phyloP scores from a whole-genome alignment of 2,113 vertebrate genomes.

The Leptobrachium ailaonicum region DNA sequence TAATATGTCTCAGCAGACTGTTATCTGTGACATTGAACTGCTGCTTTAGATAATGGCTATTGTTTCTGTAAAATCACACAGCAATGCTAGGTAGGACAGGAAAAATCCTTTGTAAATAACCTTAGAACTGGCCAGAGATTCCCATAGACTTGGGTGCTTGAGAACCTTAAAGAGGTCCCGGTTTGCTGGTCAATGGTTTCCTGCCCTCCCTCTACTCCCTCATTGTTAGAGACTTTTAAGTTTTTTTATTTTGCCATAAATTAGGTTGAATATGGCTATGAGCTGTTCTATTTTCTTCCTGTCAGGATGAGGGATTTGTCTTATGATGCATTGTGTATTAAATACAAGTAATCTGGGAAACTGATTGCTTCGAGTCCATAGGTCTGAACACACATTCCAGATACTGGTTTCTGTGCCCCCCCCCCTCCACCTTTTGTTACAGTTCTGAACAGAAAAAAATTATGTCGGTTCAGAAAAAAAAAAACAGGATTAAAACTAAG shows the following conservation, averaged over 20 bases:
- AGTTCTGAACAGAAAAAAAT: slow-evolving; percentile 71
- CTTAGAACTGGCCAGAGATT: slow-evolving; percentile 76
- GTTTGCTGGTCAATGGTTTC: slow-evolving; percentile 84
- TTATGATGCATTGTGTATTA: slow-evolving; percentile 99
- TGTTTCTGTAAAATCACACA: slow-evolving; percentile 77
- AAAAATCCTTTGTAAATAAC: slow-evolving; percentile 88
- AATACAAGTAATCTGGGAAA: slow-evolving; percentile 98
- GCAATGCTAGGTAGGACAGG: slow-evolving; percentile 79
- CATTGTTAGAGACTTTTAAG: slow-evolving; percentile 83
- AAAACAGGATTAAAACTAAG: too few relatives aligned
- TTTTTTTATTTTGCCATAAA: slow-evolving; percentile 99
- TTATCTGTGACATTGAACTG: slow-evolving; percentile 94
- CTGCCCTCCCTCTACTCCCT: slow-evolving; percentile 83
- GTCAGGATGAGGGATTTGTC: slow-evolving; percentile 99
- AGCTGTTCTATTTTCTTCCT: slow-evolving; percentile 99
- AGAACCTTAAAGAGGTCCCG: slow-evolving; percentile 77
- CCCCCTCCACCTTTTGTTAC: slow-evolving; percentile 49
- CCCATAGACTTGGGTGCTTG: slow-evolving; percentile 79
- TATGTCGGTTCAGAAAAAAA: slow-evolving; percentile 52
- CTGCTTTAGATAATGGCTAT: slow-evolving; percentile 90
- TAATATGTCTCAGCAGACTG: slow-evolving; percentile 80
- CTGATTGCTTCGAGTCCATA: slow-evolving; percentile 82
- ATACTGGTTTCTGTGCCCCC: too few relatives aligned
- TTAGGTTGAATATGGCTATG: slow-evolving; percentile 93
- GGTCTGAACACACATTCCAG: slow-evolving; percentile 74